Conservation (phyloP, 37 sponge, comb jelly and placozoan genomes). For the Chondrilla cf. caribensis region DNA sequence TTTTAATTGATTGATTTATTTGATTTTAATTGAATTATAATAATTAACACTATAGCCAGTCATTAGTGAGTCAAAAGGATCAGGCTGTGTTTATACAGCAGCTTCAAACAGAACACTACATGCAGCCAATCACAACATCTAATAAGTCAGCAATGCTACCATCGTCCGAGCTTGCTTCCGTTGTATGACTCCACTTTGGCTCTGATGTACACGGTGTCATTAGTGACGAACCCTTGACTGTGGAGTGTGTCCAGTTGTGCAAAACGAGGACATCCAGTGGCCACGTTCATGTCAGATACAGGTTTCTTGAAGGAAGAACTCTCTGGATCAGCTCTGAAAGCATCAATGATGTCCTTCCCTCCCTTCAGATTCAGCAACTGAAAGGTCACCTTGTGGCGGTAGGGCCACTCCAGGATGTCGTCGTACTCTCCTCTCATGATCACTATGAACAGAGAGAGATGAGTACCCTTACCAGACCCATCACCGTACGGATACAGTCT, state of each 20-base stretch:
- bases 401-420: constrained; percentile 79
- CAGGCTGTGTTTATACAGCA: no score
- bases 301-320: constrained; percentile 74
- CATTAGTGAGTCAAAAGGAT: no score
- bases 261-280: constrained; percentile 69
- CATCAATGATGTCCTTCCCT: constrained; percentile 56
- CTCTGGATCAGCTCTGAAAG: constrained; percentile 75
- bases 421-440: constrained; percentile 84
- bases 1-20: no score
- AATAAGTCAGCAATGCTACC: no score
- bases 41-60: no score
- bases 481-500: constrained; percentile 77
- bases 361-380: constrained; percentile 63
- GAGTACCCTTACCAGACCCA: constrained; percentile 68
- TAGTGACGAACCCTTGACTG: constrained; percentile 49
- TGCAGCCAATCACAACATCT: no score
- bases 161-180: constrained; percentile 10
- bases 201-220: constrained; percentile 69
- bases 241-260: constrained; percentile 43
- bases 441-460: constrained; percentile 78
- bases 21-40: no score
- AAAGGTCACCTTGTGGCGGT: constrained; percentile 70
- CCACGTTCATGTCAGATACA: constrained; percentile 77
- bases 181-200: constrained; percentile 41
- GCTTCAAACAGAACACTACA: no score